Percentiles rank a stretch among this genome's conserved stretches.
Conservation (phyloP, 2,113 vertebrate species). For the Neomonachus schauinslandi region DNA sequence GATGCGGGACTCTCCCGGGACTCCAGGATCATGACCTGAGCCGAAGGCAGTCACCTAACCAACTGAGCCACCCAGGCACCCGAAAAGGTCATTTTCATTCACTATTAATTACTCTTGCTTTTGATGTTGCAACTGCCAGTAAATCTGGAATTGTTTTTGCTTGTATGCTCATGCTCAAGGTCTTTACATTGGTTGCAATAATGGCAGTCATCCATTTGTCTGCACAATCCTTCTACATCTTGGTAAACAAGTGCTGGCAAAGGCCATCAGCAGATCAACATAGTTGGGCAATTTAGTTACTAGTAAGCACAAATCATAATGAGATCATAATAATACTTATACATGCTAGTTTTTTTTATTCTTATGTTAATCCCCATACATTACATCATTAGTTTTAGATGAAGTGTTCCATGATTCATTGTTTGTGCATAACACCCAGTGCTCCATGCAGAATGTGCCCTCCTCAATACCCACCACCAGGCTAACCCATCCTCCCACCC, state of each 20-base stretch:
- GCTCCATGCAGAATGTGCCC: no score
- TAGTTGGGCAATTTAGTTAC: background rate
- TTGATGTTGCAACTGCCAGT: background rate
- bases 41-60: no score
- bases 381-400: no score
- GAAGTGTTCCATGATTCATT: no score
- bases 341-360: background rate
- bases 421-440: no score
- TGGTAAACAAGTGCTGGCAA: background rate
- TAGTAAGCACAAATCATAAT: background rate
- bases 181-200: no score
- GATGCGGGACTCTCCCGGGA: no score
- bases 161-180: background rate
- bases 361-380: no score
- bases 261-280: background rate
- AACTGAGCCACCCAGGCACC: no score
- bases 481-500: no score
- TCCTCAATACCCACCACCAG: no score
- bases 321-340: background rate
- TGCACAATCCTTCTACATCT: background rate
- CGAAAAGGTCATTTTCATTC: background rate
- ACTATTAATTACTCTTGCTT: background rate
- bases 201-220: background rate
- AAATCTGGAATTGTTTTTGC: background rate
- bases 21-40: no score